Percentiles rank a stretch among this genome's conserved stretches.
These are phyloP conservation scores for Cynoglossus semilaevis DNA, from an alignment of 2,113 vertebrate genomes.

Conservation along the genomic window DNA sequence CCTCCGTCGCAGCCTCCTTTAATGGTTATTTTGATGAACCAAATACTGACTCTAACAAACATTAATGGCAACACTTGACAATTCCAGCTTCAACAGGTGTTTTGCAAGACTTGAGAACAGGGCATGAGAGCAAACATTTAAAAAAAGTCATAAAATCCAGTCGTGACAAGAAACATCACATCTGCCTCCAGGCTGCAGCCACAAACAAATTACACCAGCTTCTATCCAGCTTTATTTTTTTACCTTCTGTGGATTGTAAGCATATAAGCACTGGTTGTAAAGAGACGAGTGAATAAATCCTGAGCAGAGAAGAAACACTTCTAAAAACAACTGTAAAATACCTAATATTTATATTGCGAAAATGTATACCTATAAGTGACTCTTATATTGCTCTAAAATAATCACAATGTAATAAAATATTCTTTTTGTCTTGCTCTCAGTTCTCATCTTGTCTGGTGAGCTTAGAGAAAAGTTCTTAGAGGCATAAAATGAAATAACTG, in stretches of 20 bases:
- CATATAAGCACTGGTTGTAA: background rate
- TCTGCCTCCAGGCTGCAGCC: conserved; percentile 5
- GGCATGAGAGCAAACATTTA: conserved; percentile 1
- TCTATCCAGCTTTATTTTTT: background rate
- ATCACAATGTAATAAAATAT: too few relatives aligned
- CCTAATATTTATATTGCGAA: too few relatives aligned
- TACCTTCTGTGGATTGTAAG: background rate
- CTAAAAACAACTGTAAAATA: too few relatives aligned
- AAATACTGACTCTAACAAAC: conserved; percentile 3
- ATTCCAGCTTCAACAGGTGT: background rate
- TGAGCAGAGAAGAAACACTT: too few relatives aligned
- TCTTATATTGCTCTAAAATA: too few relatives aligned
- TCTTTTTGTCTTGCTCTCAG: too few relatives aligned
- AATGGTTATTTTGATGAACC: background rate
- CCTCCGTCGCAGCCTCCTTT: background rate
- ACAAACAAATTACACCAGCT: background rate
- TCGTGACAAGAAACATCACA: background rate
- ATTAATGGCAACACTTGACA: background rate
- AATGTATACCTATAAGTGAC: too few relatives aligned
- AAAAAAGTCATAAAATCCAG: conserved; percentile 13
- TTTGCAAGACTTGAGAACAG: conserved; percentile 6
- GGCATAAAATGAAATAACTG: too few relatives aligned
- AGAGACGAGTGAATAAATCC: too few relatives aligned
- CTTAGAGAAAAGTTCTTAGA: too few relatives aligned
- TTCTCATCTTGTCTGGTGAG: too few relatives aligned